phyloP scores from a whole-genome alignment of 1,140 invertebrate genomes.

The Apis dorsata region DNA sequence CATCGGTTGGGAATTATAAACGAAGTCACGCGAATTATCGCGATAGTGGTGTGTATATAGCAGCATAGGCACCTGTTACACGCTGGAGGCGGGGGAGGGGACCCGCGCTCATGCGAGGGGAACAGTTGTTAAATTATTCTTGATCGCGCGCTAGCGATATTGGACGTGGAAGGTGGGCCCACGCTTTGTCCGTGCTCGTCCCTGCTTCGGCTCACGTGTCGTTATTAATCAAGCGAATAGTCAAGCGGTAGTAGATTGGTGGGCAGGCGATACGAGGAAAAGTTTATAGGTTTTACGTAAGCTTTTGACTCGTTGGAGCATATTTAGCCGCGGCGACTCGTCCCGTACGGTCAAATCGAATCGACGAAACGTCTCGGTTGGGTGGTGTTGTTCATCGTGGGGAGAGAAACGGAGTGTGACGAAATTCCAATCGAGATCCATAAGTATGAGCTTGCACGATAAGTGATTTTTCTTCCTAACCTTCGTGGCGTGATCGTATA shows the following conservation, averaged over 20 bases:
- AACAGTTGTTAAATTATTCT: too few species aligned
- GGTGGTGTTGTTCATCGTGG: background rate
- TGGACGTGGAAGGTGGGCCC: background rate
- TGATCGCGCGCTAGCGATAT: too few species aligned
- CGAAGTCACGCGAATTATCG: background rate
- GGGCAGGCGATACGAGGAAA: background rate
- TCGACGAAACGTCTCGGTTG: background rate
- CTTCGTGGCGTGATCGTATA: too few species aligned
- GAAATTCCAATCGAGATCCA: too few species aligned
- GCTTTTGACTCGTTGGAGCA: background rate
- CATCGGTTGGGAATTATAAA: background rate
- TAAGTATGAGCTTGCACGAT: too few species aligned
- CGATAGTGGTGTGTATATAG: background rate
- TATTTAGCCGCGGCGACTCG: background rate
- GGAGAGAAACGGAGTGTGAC: too few species aligned
- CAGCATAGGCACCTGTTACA: background rate
- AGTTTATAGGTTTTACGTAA: background rate
- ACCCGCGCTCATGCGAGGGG: too few species aligned
- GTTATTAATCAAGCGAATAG: conserved; percentile 3
- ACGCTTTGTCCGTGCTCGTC: background rate
- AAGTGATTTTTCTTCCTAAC: too few species aligned
- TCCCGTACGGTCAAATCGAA: conserved; percentile 2
- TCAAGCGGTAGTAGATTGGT: background rate
- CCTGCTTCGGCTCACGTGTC: background rate
- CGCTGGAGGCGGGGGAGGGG: too few species aligned